Evolutionary conservation across 2,888 invertebrate species (phyloP), one percentile per base, ranked within the genome.

Genomic region (Rhingia campestris): DNA sequence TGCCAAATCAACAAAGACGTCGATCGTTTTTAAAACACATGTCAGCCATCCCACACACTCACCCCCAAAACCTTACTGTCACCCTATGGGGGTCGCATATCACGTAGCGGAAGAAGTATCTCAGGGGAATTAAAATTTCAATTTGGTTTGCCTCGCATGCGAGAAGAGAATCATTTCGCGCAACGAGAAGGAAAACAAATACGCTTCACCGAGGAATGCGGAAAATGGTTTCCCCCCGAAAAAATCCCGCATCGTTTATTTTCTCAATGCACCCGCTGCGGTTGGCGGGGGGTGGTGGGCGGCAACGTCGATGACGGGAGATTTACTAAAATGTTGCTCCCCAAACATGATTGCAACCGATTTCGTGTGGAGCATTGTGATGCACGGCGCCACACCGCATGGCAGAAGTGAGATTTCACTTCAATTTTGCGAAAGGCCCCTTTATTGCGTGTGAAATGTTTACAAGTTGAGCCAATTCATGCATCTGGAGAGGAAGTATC

Each of bases 381-480:
- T 7, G 12, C 14, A 9, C 49, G 66, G 69, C 76, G 76, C 76
- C 76, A 63, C 33, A 43, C 59, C 32, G 43, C 45, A 59, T 35
- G 47, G 14, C 45, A 47, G 41, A 47, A 14, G 45, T 56, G 56
- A 69, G 49, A 37, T 58, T 58, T 56, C 49, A 58, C 58, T 58
- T 58, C 22, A 54, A 54, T 61, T 69, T 70, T 49, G 70, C 70
- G 41, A 77, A 63, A 61, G 54, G 49, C 67, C 41, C 59, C 43
- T 67, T 59, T 37, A 66, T 67, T 66, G 58, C 59, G 70, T 56
- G 53, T 56, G 56, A 77, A 63, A 49, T 76, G 70, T 77, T 77
- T 77, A 77, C 77, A 77, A 49, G 43, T 59, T 53, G 75, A 6
- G 32, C 75, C 47, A 77, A 70, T 77, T 56, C 56, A 63, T 63